Base-by-base conservation (phyloP, 2,888 invertebrate species). In the Ethmia dodecea region DNA sequence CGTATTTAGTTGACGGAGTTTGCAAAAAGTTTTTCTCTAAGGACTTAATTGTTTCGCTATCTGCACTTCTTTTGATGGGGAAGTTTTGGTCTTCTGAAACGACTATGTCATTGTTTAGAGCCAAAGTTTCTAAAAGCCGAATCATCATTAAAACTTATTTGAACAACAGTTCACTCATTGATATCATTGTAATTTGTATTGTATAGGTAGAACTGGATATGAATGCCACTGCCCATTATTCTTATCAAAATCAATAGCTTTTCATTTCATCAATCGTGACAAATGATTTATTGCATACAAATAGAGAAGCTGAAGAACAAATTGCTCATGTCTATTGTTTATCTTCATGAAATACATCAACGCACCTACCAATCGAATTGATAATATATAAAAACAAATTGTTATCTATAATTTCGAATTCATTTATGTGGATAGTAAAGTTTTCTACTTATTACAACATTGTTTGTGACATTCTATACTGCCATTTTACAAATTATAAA, bases 31-130 rank as follows among this genome's bases (percentile, higher is more conserved):
- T 74, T 69, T 61, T 57, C 54, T 53, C 52, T 55, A 43, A 57
- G 47, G 52, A 52, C 66, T 67, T 75, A 76, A 75, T 76, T 75
- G 67, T 74, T 71, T 70, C 52, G 48, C 51, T 61, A 60, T 65
- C 57, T 63, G 55, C 52, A 41, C 43, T 50, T 55, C 56, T 54
- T 52, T 46, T 43, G 47, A 49, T 46, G 40, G 39, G 31, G 47
- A 60, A 56, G 43, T 56, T 58, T 55, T 33, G 14, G n/a, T n/a
- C n/a, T n/a, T n/a, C n/a, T n/a, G n/a, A n/a, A n/a, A n/a, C n/a
- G n/a, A n/a, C n/a, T n/a, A n/a, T n/a, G n/a, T n/a, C n/a, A n/a
- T n/a, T n/a, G n/a, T n/a, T n/a, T n/a, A n/a, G n/a, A n/a, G n/a
- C n/a, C n/a, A n/a, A n/a, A n/a, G n/a, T n/a, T n/a, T n/a, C n/a